Percentiles rank a stretch among this genome's conserved stretches.
phyloP scores from a whole-genome alignment of 37 sponge, comb jelly and placozoan genomes.

The Agelas oroides region DNA sequence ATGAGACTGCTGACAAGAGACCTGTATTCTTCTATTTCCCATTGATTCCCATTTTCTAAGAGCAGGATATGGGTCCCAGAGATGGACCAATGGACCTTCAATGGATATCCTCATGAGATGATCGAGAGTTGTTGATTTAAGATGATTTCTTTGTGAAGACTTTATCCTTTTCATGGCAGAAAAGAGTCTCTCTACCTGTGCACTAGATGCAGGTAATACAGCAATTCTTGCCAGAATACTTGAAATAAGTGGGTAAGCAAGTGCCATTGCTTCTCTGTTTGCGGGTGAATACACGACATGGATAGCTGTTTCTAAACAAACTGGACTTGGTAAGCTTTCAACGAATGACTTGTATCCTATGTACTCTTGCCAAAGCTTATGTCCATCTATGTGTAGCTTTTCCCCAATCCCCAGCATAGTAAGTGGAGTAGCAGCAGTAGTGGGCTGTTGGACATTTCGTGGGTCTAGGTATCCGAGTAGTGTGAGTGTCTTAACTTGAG shows the following conservation, averaged over 20 bases:
- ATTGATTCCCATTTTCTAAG: conserved; percentile 49
- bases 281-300: conserved; percentile 23
- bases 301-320: conserved; percentile 9
- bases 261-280: conserved; percentile 37
- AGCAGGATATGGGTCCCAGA: conserved; percentile 19
- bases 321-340: conserved; percentile 12
- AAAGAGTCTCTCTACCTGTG: conserved; percentile 43
- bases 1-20: too few species aligned
- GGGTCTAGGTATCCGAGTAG: conserved; percentile 31
- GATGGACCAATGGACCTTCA: conserved; percentile 39
- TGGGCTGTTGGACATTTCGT: conserved; percentile 27
- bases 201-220: conserved; percentile 51
- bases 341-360: conserved; percentile 33
- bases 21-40: conserved; percentile 42
- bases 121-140: conserved; percentile 46
- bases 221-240: conserved; percentile 28
- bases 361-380: conserved; percentile 34
- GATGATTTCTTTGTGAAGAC: too few species aligned
- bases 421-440: conserved; percentile 27
- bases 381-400: conserved; percentile 12
- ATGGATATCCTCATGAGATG: conserved; percentile 51
- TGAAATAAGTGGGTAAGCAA: conserved; percentile 35
- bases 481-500: conserved; percentile 30
- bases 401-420: conserved; percentile 23
- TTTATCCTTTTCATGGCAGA: too few species aligned